Conservation (phyloP, 2,888 invertebrate species). For the Tetragonula carbonaria region DNA sequence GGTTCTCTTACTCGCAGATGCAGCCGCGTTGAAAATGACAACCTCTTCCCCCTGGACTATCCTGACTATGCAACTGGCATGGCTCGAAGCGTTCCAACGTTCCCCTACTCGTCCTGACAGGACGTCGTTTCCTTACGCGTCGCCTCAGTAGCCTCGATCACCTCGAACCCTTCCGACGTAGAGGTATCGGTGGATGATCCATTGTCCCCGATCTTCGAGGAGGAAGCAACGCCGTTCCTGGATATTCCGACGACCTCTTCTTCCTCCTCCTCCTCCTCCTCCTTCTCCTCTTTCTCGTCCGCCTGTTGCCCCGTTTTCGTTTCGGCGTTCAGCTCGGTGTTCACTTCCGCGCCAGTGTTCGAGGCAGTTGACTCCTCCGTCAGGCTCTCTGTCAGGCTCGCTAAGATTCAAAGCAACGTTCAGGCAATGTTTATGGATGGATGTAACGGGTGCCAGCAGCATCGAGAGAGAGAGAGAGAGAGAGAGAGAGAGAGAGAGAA, state of each 20-base stretch:
- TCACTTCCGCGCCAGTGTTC: not conserved
- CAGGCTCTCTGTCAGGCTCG: constrained; percentile 18
- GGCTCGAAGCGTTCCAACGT: constrained; percentile 35
- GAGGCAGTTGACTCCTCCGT: constrained; percentile 24
- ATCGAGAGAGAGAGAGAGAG: not conserved
- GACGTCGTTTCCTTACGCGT: constrained; percentile 57
- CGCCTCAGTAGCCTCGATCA: constrained; percentile 72
- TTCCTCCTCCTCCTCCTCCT: no score
- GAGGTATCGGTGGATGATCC: constrained; percentile 67
- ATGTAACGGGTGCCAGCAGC: not conserved
- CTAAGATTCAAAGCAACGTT: constrained; percentile 43
- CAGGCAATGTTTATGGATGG: not conserved
- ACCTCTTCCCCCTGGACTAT: constrained; percentile 25
- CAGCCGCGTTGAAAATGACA: constrained; percentile 39
- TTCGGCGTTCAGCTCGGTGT: not conserved
- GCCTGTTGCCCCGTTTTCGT: not conserved
- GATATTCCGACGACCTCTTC: constrained; percentile 7
- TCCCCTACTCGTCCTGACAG: constrained; percentile 43
- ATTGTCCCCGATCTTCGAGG: constrained; percentile 29
- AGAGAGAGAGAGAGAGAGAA: not conserved
- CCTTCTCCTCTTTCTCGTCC: no score
- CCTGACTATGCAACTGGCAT: constrained; percentile 44
- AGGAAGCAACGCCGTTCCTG: constrained; percentile 10
- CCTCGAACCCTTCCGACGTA: constrained; percentile 78
- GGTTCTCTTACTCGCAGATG: constrained; percentile 18